Evolutionary conservation across 2,113 vertebrate species (phyloP).

Genomic region (Limnothrissa miodon): DNA sequence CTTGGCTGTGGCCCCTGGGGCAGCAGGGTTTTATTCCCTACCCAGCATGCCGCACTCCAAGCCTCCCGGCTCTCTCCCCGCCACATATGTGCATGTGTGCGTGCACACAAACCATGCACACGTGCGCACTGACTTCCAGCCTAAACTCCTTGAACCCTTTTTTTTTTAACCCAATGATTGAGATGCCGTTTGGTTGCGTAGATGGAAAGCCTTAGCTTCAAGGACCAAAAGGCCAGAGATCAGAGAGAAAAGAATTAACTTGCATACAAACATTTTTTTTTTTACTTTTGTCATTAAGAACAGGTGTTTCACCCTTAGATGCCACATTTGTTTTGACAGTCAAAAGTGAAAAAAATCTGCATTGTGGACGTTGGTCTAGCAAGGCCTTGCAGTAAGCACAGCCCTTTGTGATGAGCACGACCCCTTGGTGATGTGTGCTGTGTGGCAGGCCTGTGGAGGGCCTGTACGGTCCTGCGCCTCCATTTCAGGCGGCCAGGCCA

Average conservation of each 20-base stretch:
- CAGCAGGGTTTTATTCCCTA: not conserved
- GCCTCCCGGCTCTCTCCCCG: not conserved
- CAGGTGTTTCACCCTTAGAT: not conserved
- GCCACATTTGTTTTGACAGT: not conserved
- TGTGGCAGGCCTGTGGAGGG: not conserved
- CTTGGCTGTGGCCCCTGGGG: not conserved
- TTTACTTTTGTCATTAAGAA: not conserved
- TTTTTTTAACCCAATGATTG: not conserved
- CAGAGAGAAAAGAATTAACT: not conserved
- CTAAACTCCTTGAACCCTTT: not conserved
- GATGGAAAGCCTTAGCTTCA: not conserved
- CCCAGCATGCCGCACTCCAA: constrained; percentile 20
- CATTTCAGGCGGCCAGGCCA: not conserved
- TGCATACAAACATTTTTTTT: not conserved
- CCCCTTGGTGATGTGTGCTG: not conserved
- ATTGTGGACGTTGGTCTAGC: not conserved
- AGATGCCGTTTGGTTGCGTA: not conserved
- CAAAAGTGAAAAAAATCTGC: not conserved
- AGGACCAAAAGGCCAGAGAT: not conserved
- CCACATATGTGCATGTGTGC: not conserved
- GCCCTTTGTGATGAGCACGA: not conserved
- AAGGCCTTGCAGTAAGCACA: not conserved
- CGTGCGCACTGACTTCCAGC: not conserved
- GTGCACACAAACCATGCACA: not conserved
- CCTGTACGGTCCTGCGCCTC: not conserved